Percentiles rank a stretch among this genome's conserved stretches.
Evolutionary conservation across 2,113 vertebrate genomes (phyloP).

Genomic region (Eurystomus gularis): DNA sequence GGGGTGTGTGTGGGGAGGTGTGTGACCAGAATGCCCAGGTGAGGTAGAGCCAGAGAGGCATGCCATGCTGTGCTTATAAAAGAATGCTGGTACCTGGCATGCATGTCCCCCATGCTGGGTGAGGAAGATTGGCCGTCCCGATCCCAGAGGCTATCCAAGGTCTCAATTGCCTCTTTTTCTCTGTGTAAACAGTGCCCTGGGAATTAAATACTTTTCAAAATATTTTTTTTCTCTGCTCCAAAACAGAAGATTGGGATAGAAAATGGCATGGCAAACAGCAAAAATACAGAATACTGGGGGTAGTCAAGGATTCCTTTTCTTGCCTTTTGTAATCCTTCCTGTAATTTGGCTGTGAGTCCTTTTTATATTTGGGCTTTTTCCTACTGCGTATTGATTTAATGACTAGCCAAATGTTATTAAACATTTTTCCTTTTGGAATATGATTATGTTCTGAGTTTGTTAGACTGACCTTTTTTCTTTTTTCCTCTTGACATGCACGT

Average conservation of each 20-base stretch:
- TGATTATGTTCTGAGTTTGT: constrained; percentile 15
- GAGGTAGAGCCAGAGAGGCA: neutral
- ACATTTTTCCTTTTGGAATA: constrained; percentile 22
- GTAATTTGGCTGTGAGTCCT: neutral
- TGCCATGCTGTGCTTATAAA: neutral
- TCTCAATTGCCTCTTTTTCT: neutral
- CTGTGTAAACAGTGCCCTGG: neutral
- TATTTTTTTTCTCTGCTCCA: neutral
- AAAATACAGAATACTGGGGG: neutral
- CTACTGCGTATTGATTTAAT: neutral
- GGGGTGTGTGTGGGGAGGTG: neutral
- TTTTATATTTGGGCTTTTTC: neutral
- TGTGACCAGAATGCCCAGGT: neutral
- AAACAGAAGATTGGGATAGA: neutral
- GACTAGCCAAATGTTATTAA: constrained; percentile 5
- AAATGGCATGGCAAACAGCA: neutral
- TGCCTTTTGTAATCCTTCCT: neutral
- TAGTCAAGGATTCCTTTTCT: neutral
- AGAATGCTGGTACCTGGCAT: neutral
- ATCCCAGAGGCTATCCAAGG: neutral
- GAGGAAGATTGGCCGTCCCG: neutral
- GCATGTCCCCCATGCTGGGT: neutral
- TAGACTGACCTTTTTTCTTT: constrained; percentile 2
- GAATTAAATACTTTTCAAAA: neutral
- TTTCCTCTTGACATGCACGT: neutral